Evolutionary conservation across 1,140 invertebrate species (phyloP).

Genomic region (Dufourea novaeangliae): DNA sequence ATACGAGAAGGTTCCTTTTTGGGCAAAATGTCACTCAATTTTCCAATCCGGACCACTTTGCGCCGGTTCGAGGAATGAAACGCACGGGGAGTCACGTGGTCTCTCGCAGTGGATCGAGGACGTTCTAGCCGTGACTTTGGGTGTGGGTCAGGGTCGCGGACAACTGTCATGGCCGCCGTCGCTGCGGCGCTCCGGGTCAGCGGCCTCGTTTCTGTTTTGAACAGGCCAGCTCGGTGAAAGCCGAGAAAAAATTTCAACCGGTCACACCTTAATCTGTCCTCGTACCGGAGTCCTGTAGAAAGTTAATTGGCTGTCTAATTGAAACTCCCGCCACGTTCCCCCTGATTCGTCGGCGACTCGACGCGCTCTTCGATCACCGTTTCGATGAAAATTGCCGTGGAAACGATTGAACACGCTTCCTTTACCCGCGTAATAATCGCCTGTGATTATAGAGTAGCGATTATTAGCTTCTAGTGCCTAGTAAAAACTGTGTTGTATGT

Average conservation of each 20-base stretch:
- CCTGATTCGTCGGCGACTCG: background rate
- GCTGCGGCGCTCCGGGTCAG: constrained; percentile 51
- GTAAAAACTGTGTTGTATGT: too few relatives aligned
- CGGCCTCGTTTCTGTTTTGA: constrained; percentile 62
- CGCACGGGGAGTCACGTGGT: background rate
- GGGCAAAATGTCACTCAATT: too few relatives aligned
- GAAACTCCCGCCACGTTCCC: constrained; percentile 30
- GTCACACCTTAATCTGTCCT: constrained; percentile 60
- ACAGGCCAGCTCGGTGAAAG: constrained; percentile 69
- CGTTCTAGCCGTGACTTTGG: constrained; percentile 38
- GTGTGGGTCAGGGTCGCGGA: constrained; percentile 68
- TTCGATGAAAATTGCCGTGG: background rate
- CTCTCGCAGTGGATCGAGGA: constrained; percentile 10
- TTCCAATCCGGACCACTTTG: too few relatives aligned
- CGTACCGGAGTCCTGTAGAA: constrained; percentile 52
- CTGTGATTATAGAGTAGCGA: too few relatives aligned
- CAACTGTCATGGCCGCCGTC: constrained; percentile 17
- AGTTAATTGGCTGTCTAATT: constrained; percentile 60
- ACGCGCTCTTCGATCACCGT: background rate
- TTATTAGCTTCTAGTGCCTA: too few relatives aligned
- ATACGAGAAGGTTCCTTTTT: too few relatives aligned
- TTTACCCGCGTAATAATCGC: too few relatives aligned
- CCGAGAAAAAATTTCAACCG: constrained; percentile 65
- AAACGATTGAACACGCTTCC: too few relatives aligned
- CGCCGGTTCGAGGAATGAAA: background rate